Evolutionary conservation across 2,797 vertebrate genomes (phyloP).

Genomic region (Anabacerthia variegaticeps): DNA sequence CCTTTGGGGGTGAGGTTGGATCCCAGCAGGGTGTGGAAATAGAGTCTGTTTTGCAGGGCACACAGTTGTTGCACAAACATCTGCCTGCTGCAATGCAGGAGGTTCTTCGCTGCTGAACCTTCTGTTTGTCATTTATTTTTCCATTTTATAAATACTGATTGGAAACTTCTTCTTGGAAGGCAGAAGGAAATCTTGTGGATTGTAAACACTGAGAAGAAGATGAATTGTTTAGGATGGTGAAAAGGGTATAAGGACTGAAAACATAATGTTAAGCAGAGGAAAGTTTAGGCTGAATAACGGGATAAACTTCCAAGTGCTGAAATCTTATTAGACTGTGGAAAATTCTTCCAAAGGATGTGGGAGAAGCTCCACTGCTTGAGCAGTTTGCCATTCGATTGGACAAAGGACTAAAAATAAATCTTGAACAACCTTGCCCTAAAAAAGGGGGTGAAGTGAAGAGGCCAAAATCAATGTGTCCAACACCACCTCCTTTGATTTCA

Average conservation of each 20-base stretch:
- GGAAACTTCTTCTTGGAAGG: conserved; percentile 73
- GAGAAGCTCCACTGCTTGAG: conserved; percentile 23
- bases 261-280: conserved; percentile 3
- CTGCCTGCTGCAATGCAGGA: conserved; percentile 23
- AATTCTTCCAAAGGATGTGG: conserved; percentile 42
- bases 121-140: conserved; percentile 76
- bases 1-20: neutral
- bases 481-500: neutral
- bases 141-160: conserved; percentile 71
- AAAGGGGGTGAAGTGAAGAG: neutral
- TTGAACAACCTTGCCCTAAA: neutral
- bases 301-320: conserved; percentile 49
- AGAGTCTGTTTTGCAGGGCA: neutral
- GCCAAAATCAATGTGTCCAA: neutral
- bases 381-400: neutral
- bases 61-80: conserved; percentile 26
- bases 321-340: conserved; percentile 45
- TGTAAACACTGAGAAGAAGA: conserved; percentile 67
- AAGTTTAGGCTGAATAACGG: conserved; percentile 45
- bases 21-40: neutral
- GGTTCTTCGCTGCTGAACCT: conserved; percentile 48
- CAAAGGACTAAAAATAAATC: neutral
- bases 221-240: conserved; percentile 67
- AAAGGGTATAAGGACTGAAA: conserved; percentile 32
- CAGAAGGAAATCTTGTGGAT: conserved; percentile 64